Conservation (phyloP, 2,888 invertebrate species). For the Octodonta nipae region DNA sequence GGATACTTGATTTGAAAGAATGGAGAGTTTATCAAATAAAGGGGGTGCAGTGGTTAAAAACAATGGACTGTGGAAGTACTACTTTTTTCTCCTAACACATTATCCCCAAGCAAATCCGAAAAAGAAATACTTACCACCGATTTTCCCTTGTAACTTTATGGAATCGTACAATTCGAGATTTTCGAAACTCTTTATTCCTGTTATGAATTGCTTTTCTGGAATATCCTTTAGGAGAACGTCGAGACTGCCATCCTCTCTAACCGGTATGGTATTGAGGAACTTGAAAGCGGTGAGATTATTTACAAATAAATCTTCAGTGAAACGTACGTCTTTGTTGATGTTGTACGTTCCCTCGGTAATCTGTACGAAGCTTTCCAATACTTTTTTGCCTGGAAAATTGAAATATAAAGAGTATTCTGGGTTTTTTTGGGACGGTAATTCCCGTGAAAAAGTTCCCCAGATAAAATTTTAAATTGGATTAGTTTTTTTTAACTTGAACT, state of each 20-base stretch:
- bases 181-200: constrained; percentile 35
- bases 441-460: too few relatives aligned
- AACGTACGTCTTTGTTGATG: constrained; percentile 36
- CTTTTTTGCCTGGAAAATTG: constrained; percentile 14
- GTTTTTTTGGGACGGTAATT: too few relatives aligned
- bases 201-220: constrained; percentile 33
- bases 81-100: too few relatives aligned
- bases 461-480: too few relatives aligned
- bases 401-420: not conserved
- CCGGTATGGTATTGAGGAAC: constrained; percentile 38
- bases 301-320: constrained; percentile 30
- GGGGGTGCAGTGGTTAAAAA: too few relatives aligned
- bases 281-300: constrained; percentile 33
- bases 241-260: constrained; percentile 30
- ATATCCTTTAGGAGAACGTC: constrained; percentile 36
- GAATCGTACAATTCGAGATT: constrained; percentile 35
- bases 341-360: constrained; percentile 32
- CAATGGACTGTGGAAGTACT: too few relatives aligned
- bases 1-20: too few relatives aligned
- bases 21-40: too few relatives aligned
- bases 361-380: constrained; percentile 30
- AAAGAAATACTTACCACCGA: too few relatives aligned
- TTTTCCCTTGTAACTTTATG: constrained; percentile 35
- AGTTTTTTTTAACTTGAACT: too few relatives aligned
- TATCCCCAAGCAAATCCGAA: too few relatives aligned